Percentiles rank a stretch among this genome's conserved stretches.
Conservation (phyloP, 1,140 invertebrate species). For the Odontomachus brunneus region DNA sequence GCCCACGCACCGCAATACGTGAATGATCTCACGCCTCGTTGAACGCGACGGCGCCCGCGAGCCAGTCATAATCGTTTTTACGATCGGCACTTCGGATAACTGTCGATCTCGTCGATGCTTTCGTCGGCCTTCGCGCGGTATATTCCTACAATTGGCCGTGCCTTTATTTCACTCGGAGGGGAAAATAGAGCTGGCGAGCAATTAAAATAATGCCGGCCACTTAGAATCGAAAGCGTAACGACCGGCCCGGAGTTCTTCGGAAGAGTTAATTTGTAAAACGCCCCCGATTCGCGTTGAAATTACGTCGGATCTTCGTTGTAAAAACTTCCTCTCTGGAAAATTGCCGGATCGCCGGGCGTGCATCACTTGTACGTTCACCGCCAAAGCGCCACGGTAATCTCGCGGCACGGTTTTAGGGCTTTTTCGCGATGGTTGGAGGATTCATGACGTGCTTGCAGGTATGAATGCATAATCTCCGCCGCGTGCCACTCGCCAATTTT, state of each 20-base stretch:
- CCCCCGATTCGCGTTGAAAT: conserved; percentile 36
- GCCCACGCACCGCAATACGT: not conserved
- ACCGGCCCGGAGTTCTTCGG: conserved; percentile 31
- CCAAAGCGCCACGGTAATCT: conserved; percentile 33
- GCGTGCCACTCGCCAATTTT: conserved; percentile 62
- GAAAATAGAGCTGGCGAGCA: conserved; percentile 41
- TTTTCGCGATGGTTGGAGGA: not conserved
- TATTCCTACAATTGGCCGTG: not conserved
- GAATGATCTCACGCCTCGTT: conserved; percentile 25
- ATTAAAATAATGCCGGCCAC: conserved; percentile 51
- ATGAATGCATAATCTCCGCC: conserved; percentile 40
- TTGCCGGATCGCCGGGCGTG: conserved; percentile 40
- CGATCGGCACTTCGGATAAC: no score
- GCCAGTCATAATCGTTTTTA: conserved; percentile 14
- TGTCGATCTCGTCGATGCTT: no score
- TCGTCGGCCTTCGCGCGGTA: not conserved
- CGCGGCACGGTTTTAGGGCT: conserved; percentile 2
- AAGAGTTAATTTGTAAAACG: conserved; percentile 53
- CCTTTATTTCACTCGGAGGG: not conserved
- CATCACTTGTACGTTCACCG: conserved; percentile 49
- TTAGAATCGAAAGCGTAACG: conserved; percentile 45
- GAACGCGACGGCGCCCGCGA: not conserved
- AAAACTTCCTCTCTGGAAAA: conserved; percentile 49
- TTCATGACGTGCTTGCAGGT: conserved; percentile 17
- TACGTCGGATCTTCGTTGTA: conserved; percentile 37